Conservation (phyloP, 2,888 invertebrate genomes). For the Odontothrips loti region DNA sequence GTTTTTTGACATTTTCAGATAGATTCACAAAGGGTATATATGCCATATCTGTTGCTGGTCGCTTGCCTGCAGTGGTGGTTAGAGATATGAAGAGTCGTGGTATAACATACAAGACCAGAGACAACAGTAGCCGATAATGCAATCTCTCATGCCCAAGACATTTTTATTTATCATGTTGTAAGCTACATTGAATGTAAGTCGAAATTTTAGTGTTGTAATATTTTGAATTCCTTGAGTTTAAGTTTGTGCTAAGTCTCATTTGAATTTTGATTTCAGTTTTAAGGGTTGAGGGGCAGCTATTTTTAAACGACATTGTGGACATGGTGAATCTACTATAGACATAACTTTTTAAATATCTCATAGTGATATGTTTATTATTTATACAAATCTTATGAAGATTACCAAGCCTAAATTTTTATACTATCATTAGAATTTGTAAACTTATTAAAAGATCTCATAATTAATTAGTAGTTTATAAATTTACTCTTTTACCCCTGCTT, state of each 20-base stretch:
- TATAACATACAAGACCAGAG: constrained; percentile 79
- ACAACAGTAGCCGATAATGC: constrained; percentile 74
- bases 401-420: not conserved
- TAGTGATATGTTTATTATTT: not conserved
- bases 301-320: no score
- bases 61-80: constrained; percentile 80
- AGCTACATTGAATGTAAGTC: no score
- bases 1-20: constrained; percentile 54
- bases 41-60: constrained; percentile 93
- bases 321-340: no score
- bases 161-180: not conserved
- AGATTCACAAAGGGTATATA: constrained; percentile 90
- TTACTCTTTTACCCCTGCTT: not conserved
- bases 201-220: no score
- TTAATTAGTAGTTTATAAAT: no score
- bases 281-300: no score
- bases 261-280: no score
- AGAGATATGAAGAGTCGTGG: constrained; percentile 92
- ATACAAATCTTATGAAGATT: not conserved
- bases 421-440: not conserved
- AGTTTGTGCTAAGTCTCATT: no score
- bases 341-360: not conserved
- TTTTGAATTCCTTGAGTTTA: no score
- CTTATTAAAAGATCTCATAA: no score
- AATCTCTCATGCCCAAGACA: not conserved